Percentiles rank a stretch among this genome's conserved stretches.
Evolutionary conservation across 1,140 invertebrate genomes (phyloP).

Genomic region (Lamellibrachia luymesi): DNA sequence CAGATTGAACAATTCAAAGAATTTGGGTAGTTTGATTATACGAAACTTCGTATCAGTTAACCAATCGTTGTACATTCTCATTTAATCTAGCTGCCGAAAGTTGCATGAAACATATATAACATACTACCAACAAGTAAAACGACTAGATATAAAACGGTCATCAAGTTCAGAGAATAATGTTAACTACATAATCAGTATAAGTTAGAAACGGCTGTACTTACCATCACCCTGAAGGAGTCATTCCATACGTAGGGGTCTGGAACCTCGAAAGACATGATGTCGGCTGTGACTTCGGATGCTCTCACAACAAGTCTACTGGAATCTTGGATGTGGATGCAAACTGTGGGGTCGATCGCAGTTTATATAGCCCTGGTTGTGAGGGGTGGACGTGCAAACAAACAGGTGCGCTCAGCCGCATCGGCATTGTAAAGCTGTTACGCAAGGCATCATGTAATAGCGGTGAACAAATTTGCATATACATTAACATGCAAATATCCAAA

Average conservation of each 20-base stretch:
- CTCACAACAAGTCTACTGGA: background rate
- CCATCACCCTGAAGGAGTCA: background rate
- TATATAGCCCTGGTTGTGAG: background rate
- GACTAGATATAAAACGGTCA: no score
- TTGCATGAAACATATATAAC: background rate
- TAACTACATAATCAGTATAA: background rate
- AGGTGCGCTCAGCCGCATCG: background rate
- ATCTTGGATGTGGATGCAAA: background rate
- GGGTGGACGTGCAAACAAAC: background rate
- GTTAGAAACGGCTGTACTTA: background rate
- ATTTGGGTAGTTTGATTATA: no score
- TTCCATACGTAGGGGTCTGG: background rate
- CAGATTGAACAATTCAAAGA: no score
- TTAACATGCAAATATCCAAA: background rate
- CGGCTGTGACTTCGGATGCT: background rate
- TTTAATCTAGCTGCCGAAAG: no score
- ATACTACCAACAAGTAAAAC: no score
- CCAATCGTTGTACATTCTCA: no score
- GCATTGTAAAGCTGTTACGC: background rate
- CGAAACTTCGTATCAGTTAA: no score
- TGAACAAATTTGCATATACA: background rate
- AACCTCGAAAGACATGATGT: background rate
- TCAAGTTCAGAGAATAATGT: no score
- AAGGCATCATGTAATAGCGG: background rate
- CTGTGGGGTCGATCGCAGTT: background rate